Base-by-base conservation (phyloP, 2,888 invertebrate genomes). In the Drosophila trichaetosa region DNA sequence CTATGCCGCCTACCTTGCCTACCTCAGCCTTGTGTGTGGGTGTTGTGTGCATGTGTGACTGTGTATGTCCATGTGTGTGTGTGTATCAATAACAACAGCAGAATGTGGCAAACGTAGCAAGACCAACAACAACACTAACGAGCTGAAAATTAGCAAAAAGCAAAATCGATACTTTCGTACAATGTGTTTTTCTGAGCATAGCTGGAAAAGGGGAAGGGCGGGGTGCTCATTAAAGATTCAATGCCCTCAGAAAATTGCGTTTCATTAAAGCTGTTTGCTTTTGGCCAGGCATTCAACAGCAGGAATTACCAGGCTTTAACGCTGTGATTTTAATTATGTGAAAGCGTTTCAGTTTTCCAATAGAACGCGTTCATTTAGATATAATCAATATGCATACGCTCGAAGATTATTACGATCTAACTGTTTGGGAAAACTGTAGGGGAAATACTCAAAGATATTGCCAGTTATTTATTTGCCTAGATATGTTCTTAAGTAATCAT, bases 61-160 rank as follows among this genome's bases (percentile, higher is more conserved):
- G 33, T 24, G 31, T 31, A 10, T 31, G 31, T 10, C 31, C 31
- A 31, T 38, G 24, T 13, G 18, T 46, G 40, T 24, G 40, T 72
- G 63, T 62, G 72, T 65, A 67, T 69, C 83, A 75, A 79, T 75
- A 75, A 69, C 83, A 80, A 80, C 68, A 71, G 58, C 54, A 82
- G 62, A 82, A 70, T 79, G 79, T 79, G 63, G 78, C 64, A 62
- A 80, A 36, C 40, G 64, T 63, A 62, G 68, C 63, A 80, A 62
- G 46, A 46, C 46, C 57, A 65, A 48, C 46, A 65, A 73, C 61
- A 77, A 62, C 63, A 79, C 46, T 75, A 86, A 86, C 80, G 58
- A 79, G 76, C 83, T 86, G 83, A 82, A 82, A 86, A 88, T 86
- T 88, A 88, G 86, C 76, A 85, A 82, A 82, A 69, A 67, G 36